Conservation (phyloP, 1,140 invertebrate species). For the Drosophila mayri region DNA sequence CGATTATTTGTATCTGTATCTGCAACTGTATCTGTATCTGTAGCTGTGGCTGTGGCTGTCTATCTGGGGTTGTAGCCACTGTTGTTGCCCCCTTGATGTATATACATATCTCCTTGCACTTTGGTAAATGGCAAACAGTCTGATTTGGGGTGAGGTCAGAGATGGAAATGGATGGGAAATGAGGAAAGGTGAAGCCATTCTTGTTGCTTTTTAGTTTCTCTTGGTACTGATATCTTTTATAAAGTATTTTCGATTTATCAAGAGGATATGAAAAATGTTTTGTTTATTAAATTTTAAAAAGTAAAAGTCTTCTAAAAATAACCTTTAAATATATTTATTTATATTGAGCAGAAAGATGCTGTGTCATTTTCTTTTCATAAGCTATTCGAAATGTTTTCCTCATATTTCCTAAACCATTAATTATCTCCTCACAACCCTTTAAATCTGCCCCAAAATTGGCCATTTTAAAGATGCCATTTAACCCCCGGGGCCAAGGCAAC, state of each 20-base stretch:
- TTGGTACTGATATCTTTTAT: conserved; percentile 14
- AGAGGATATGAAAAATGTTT: not conserved
- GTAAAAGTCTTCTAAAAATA: no score
- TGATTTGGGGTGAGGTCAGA: conserved; percentile 35
- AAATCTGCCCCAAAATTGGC: conserved; percentile 29
- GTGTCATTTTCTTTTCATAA: no score
- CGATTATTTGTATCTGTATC: conserved; percentile 55
- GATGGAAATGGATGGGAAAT: conserved; percentile 7
- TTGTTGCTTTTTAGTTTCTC: conserved; percentile 22
- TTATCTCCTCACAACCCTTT: conserved; percentile 5
- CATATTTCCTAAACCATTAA: not conserved
- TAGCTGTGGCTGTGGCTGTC: conserved; percentile 13
- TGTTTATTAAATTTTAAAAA: not conserved
- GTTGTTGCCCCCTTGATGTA: conserved; percentile 66
- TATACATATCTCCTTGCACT: conserved; percentile 78
- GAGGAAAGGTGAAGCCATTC: conserved; percentile 22
- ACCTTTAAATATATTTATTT: not conserved
- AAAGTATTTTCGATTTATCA: conserved; percentile 22
- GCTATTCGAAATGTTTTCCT: not conserved
- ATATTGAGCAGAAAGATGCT: not conserved
- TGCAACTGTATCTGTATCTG: conserved; percentile 51
- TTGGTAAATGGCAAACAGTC: conserved; percentile 71
- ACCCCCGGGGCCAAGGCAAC: conserved; percentile 31
- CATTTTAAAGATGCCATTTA: conserved; percentile 63
- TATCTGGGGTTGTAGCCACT: conserved; percentile 34